These are phyloP conservation scores for Ceyx melanurus DNA, from an alignment of 2,113 vertebrate species.

Conservation along the genomic window DNA sequence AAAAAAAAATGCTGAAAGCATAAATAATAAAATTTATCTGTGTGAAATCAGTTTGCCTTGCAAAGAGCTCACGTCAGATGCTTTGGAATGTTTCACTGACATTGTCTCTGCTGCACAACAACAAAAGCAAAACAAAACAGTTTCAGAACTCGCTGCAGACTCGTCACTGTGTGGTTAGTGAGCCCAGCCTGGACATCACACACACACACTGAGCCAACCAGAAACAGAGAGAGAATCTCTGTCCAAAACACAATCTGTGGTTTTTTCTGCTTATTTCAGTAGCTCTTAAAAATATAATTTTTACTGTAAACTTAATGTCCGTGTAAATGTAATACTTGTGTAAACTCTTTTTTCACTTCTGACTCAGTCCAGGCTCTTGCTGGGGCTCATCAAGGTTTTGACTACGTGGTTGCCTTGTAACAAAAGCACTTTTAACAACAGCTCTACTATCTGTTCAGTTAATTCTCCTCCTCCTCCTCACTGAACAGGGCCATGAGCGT, in stretches of 20 bases:
- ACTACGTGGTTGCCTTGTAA: too few relatives aligned
- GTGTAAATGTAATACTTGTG: too few relatives aligned
- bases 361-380: too few relatives aligned
- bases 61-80: neutral
- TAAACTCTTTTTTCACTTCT: too few relatives aligned
- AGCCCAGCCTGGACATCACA: neutral
- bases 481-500: too few relatives aligned
- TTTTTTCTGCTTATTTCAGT: neutral
- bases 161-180: neutral
- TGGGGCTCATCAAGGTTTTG: too few relatives aligned
- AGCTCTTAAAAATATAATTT: neutral
- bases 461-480: too few relatives aligned
- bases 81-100: neutral
- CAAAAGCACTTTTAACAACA: too few relatives aligned
- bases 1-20: neutral
- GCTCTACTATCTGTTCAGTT: too few relatives aligned
- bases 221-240: neutral
- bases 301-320: neutral
- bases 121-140: neutral
- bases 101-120: neutral
- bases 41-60: neutral
- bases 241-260: neutral
- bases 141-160: neutral
- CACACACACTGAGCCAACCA: too few relatives aligned
- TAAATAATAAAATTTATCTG: neutral